Evolutionary conservation across 1,140 invertebrate genomes (phyloP), one percentile per base, ranked within the genome.

Genomic region (Eumeta japonica): DNA sequence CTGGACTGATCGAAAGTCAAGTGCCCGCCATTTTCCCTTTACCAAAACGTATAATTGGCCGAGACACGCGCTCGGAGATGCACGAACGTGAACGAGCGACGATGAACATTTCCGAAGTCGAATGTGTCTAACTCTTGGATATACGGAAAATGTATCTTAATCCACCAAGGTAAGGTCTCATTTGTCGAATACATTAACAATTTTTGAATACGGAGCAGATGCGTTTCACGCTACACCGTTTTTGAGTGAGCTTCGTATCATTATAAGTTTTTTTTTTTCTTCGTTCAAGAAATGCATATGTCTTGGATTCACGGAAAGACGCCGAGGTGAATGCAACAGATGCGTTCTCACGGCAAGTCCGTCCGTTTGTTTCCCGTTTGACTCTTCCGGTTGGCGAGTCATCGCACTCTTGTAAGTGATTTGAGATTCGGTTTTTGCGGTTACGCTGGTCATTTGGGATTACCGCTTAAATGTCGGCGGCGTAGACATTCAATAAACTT

Each of bases 211-310:
- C 29, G 14, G 31, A 58, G 63, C 66, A 71, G 66, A 63, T 71
- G 66, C 58, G 50, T 61, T 67, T 63, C 58, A 59, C 55, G n/a
- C n/a, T n/a, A n/a, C n/a, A 55, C 56, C 55, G 52, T 63, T 52
- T 56, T 52, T 39, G 48, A 60, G 54, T 47, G 54, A 63, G 44
- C 55, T 59, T 63, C 58, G 65, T 65, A 65, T 59, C 64, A 60
- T 63, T 60, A 65, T 57, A 48, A 55, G 57, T 51, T 48, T 57
- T 63, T 67, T 63, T 68, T 64, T 70, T 50, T n/a, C n/a, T n/a
- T n/a, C n/a, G n/a, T n/a, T 55, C 49, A 41, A 61, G 59, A 48
- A 54, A 58, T 50, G 51, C 62, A 65, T 62, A 56, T 63, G 56
- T 52, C 44, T n/a, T n/a, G n/a, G n/a, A 38, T 45, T 49, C 45